Evolutionary conservation across 1,140 invertebrate genomes (phyloP).

Genomic region (Zaprionus kolodkinae): DNA sequence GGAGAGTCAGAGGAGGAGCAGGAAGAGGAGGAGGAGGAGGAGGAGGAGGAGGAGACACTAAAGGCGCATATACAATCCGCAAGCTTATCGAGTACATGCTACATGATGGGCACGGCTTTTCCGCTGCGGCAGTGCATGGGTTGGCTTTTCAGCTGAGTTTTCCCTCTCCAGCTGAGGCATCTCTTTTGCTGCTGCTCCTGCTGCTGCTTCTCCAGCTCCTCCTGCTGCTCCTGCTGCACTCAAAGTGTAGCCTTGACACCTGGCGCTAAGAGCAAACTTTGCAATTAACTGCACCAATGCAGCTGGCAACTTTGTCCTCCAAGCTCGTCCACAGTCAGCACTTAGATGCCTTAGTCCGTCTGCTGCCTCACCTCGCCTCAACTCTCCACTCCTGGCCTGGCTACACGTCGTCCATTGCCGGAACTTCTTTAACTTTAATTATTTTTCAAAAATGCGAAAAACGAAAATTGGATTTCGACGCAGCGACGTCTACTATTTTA

Average conservation of each 20-base stretch:
- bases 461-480: conserved; percentile 76
- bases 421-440: conserved; percentile 75
- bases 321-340: not conserved
- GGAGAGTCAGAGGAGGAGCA: no score
- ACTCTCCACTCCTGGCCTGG: conserved; percentile 22
- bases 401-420: conserved; percentile 28
- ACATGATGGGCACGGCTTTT: conserved; percentile 22
- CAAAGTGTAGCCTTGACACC: conserved; percentile 57
- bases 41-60: not conserved
- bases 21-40: no score
- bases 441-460: conserved; percentile 78
- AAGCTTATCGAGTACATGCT: conserved; percentile 67
- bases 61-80: not conserved
- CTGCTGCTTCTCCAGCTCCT: conserved; percentile 13
- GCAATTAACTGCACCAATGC: conserved; percentile 64
- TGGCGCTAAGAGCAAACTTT: conserved; percentile 47
- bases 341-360: conserved; percentile 24
- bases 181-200: conserved; percentile 11
- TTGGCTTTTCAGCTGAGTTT: not conserved
- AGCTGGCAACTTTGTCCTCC: conserved; percentile 57
- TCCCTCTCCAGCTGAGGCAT: not conserved
- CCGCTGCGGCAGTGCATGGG: conserved; percentile 14
- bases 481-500: conserved; percentile 72
- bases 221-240: conserved; percentile 14
- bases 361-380: not conserved